Percentiles rank a stretch among this genome's conserved stretches.
phyloP scores from a whole-genome alignment of 2,113 vertebrate genomes.

The Strix uralensis region DNA sequence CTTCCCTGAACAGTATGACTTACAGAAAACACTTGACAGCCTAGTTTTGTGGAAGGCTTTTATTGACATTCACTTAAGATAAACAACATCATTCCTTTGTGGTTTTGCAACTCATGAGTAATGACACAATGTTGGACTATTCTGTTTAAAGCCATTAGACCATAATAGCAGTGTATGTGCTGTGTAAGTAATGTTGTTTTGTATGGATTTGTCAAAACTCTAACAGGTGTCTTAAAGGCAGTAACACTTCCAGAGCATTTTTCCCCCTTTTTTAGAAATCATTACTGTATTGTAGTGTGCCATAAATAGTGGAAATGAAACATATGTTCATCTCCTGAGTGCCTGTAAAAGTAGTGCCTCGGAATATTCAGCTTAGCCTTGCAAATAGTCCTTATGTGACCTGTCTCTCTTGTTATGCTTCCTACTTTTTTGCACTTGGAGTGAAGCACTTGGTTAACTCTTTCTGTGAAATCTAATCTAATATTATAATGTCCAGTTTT shows the following conservation, averaged over 20 bases:
- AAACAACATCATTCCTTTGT: background rate
- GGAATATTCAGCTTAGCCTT: background rate
- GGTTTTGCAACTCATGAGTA: constrained; percentile 9
- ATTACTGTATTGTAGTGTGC: background rate
- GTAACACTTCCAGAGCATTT: background rate
- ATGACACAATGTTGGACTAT: background rate
- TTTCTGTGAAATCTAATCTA: background rate
- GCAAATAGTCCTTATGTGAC: background rate
- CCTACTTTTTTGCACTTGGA: background rate
- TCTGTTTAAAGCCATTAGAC: background rate
- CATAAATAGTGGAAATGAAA: background rate
- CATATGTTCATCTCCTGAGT: background rate
- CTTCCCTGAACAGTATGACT: fast-evolving
- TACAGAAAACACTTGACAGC: background rate
- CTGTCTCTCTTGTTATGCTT: background rate
- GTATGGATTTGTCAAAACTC: background rate
- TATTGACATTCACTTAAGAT: background rate
- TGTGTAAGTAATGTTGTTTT: background rate
- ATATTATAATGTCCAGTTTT: background rate
- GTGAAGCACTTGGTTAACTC: background rate
- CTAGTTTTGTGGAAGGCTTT: background rate
- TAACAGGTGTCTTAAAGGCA: background rate
- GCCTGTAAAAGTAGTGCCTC: background rate
- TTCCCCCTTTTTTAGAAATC: background rate
- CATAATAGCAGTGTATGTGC: background rate